Conservation (phyloP, 2,113 vertebrate genomes). For the Podarcis muralis region DNA sequence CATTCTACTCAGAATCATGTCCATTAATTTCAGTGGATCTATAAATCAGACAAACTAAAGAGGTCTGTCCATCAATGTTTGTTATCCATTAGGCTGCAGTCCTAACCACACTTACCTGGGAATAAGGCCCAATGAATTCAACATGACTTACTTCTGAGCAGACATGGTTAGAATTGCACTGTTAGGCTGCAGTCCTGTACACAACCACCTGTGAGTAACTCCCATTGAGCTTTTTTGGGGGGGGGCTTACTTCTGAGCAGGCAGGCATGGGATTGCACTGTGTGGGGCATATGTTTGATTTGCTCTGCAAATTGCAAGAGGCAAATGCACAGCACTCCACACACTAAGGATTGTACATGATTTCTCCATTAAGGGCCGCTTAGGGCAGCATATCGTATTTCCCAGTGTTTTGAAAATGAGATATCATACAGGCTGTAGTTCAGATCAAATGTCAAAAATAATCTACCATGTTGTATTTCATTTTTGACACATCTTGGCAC, state of each 20-base stretch:
- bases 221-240: too few relatives aligned
- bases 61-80: too few relatives aligned
- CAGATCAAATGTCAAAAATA: constrained; percentile 39
- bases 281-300: neutral
- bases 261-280: neutral
- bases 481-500: constrained; percentile 31
- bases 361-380: constrained; percentile 20
- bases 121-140: too few relatives aligned
- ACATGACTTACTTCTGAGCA: too few relatives aligned
- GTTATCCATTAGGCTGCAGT: too few relatives aligned
- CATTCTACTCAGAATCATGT: too few relatives aligned
- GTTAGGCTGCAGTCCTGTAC: too few relatives aligned
- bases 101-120: too few relatives aligned
- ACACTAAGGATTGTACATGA: constrained; percentile 30
- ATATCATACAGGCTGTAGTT: constrained; percentile 16
- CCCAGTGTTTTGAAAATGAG: constrained; percentile 34
- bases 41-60: too few relatives aligned
- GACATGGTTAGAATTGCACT: too few relatives aligned
- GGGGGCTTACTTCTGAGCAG: neutral
- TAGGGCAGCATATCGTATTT: constrained; percentile 52
- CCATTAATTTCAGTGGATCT: too few relatives aligned
- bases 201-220: too few relatives aligned
- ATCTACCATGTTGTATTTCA: constrained; percentile 20
- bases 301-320: constrained; percentile 12
- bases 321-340: neutral